Evolutionary conservation across 2,113 vertebrate species (phyloP), one percentile per base, ranked within the genome.

Genomic region (Apodemus sylvaticus): DNA sequence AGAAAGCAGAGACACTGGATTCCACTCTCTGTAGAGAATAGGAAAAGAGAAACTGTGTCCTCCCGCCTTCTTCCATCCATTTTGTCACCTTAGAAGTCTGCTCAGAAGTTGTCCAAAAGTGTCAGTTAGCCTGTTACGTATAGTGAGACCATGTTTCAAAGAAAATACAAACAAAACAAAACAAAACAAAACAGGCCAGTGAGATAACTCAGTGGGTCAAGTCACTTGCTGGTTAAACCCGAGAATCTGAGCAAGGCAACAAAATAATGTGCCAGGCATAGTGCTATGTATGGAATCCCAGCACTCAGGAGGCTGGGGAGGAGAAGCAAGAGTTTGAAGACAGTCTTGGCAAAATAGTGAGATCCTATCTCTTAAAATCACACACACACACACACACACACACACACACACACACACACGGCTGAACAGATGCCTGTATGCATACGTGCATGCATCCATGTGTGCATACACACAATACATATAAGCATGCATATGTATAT

Each of bases 21-120:
- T 51, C 64, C 42, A 70, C 31, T 36, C 2, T 34, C 64, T 70
- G 11, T 2, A n/a, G 31, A 88, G 24, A n/a, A 6, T 5, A 20
- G 26, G 53, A 68, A 77, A 74, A 88, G 39, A 89, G n/a, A 68
- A 96, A 78, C 34, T 22, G 51, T n/a, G 31, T 92, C 92, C 10
- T n/a, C 39, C 88, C 87, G 14, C 42, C 66, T 96, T 95, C 62
- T 93, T 92, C 73, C 36, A 42, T 39, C 36, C 13, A 70, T 71
- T 90, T 93, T 58, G 51, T 60, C 66, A 70, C 58, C 20, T 53
- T 71, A 31, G 39, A 94, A 88, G 5, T 77, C 79, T 96, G 55
- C 58, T 77, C 79, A 66, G 36, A 74, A 88, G 76, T 71, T 96
- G 58, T 85, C 48, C 86, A 90, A 78, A 70, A 64, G 78, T 82